A percentile compares a stretch with the other conserved stretches of the same genome.
Conservation (phyloP, 37 sponge, comb jelly and placozoan species). For the Halichondria panicea region DNA sequence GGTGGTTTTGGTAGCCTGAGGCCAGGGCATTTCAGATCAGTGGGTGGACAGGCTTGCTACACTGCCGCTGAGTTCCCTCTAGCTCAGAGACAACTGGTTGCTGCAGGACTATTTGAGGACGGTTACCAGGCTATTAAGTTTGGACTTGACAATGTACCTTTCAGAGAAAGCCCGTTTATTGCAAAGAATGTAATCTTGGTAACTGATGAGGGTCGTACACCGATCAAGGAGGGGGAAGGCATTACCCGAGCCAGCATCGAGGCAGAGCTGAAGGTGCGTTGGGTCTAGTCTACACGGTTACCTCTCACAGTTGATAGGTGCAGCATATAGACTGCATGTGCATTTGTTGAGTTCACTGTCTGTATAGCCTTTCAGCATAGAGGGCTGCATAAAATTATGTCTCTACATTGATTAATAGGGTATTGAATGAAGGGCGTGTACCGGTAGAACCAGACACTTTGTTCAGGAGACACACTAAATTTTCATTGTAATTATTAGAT, state of each 20-base stretch:
- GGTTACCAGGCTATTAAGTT: slow-evolving; percentile 64
- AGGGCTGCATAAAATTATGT: no score
- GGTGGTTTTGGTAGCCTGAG: not conserved
- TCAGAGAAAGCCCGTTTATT: slow-evolving; percentile 37
- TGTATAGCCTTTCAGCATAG: no score
- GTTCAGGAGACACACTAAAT: not conserved
- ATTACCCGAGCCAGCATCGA: slow-evolving; percentile 5
- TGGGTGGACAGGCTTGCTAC: slow-evolving; percentile 35
- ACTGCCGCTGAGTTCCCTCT: slow-evolving; percentile 18
- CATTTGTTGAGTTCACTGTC: no score
- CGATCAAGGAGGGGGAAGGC: slow-evolving; percentile 14
- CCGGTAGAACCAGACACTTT: no score
- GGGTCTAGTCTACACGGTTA: no score
- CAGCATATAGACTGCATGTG: no score
- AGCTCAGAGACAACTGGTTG: slow-evolving; percentile 15
- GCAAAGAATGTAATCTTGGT: slow-evolving; percentile 32
- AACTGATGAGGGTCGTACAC: slow-evolving; percentile 34
- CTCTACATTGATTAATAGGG: no score
- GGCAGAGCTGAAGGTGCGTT: slow-evolving; percentile 1
- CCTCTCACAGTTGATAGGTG: no score
- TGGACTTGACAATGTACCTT: slow-evolving; percentile 39
- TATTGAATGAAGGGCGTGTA: no score
- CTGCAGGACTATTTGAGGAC: slow-evolving; percentile 19
- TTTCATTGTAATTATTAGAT: not conserved
- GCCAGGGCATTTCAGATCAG: slow-evolving; percentile 21